Evolutionary conservation across 2,888 invertebrate genomes (phyloP), one percentile per base, ranked within the genome.

Genomic region (Rotaria magnacalcarata): DNA sequence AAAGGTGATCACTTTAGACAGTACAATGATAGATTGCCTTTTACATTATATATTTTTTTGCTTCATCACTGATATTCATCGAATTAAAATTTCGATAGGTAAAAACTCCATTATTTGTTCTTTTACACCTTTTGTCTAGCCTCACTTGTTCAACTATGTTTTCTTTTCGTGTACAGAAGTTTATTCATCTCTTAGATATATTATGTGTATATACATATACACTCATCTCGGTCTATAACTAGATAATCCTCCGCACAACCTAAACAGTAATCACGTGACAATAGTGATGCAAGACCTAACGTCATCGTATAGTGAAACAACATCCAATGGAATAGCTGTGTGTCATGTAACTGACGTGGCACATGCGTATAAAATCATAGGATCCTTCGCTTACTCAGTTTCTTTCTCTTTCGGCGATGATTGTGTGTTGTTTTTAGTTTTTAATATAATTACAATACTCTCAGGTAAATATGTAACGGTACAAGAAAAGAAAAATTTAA

Each of bases 271-370:
- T 67, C 67, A 67, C 34, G 34, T 34, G 34, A 67, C 16, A 16
- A 16, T 14, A 19, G 27, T 67, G 67, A 67, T 67, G 67, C 34
- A 67, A 67, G 67, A 2, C 34, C 5, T 34, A 67, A 34, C 67
- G 67, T 67, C 67, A 67, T 67, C 67, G 4, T 34, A 27, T 34
- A 14, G 67, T 34, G 34, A 67, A 67, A 41, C 19, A 67, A 67
- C 67, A 67, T 67, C 67, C 67, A 67, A 67, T 67, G 34, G 67
- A 34, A 67, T 67, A 67, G 67, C 34, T 67, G 34, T 67, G 34
- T 34, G 67, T 67, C 67, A 67, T 67, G 6, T 34, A 34, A 34
- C 19, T 41, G 67, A 67, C 67, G 67, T 67, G 67, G 67, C 67
- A 67, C 67, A 34, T 67, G 67, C 34, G 34, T 67, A 67, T 67